These are phyloP conservation scores for Adineta ricciae DNA, from an alignment of 2,888 invertebrate genomes.

Conservation along the genomic window DNA sequence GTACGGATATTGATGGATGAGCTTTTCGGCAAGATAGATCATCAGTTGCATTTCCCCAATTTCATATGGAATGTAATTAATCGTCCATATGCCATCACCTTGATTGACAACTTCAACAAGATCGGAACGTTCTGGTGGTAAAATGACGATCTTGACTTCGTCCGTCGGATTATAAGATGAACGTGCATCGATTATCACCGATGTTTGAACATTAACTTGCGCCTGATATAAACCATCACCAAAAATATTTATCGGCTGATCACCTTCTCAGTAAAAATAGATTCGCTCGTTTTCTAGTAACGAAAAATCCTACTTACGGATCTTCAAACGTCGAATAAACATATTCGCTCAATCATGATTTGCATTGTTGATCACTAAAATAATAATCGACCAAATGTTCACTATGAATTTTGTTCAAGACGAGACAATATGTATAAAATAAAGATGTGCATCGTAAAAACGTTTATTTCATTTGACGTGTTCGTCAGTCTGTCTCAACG, in stretches of 20 bases:
- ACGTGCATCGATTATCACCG: not conserved
- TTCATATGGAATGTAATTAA: not conserved
- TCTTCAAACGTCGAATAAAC: not conserved
- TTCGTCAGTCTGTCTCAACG: not conserved
- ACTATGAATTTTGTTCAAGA: too few relatives aligned
- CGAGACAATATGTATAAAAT: too few relatives aligned
- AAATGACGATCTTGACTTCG: not conserved
- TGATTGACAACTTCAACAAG: not conserved
- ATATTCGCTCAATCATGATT: not conserved
- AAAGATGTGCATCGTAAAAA: not conserved
- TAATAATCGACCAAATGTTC: too few relatives aligned
- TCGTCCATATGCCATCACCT: not conserved
- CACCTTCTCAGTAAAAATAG: not conserved
- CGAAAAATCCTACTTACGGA: not conserved
- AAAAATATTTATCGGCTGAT: not conserved
- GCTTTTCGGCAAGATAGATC: conserved; percentile 22
- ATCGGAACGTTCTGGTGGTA: not conserved
- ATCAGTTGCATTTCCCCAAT: conserved; percentile 24
- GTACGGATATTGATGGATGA: conserved; percentile 25
- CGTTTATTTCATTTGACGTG: not conserved
- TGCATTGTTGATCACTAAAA: too few relatives aligned
- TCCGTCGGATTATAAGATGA: not conserved
- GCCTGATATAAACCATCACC: not conserved
- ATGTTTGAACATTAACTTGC: not conserved
- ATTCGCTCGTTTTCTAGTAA: not conserved